Base-by-base conservation (phyloP, 2,797 vertebrate species). In the Hirundo rustica region DNA sequence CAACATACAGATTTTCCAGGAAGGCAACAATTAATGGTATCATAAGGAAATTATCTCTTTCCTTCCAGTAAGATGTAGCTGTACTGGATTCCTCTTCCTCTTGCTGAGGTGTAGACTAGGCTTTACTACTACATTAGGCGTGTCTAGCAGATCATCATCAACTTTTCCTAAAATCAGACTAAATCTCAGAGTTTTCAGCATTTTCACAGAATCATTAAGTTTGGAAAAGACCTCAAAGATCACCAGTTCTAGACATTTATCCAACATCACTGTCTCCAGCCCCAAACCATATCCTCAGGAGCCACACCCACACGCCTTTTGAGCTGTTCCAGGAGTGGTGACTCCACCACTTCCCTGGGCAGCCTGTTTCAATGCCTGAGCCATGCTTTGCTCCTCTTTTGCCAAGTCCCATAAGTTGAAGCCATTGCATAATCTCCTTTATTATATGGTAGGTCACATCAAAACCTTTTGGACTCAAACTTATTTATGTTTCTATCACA, bases 381-480 rank as follows among this genome's bases (percentile, higher is more conserved):
- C n/a, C 30, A 29, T 20, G 11, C 14, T 86, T 53, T 72, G 22
- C 13, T 9, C 19, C 13, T 38, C 18, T 60, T 78, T 75, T 78
- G 10, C 9, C 8, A 6, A 25, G 1, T 34, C 10, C 13, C 5
- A 11, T 14, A 15, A 36, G 1, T 2, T 45, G 50, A 42, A 85
- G 22, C 5, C 34, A 14, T 26, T 65, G 15, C 5, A n/a, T 12
- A 62, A 58, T 5, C 3, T 84, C 25, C 3, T 77, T 76, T 36
- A 11, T 62, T 12, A 12, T 2, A 2, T 1, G 27, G 18, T 26
- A 18, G 18, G 25, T 48, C 14, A 5, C 14, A 34, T 5, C 34
- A 54, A 42, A 67, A 61, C 22, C 20, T 50, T 68, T 34, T 8
- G 50, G 34, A 27, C 21, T 72, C 27, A 34, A n/a, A 48, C 21